phyloP scores from a whole-genome alignment of 2,888 invertebrate genomes.

The Ecliptopera silaceata region DNA sequence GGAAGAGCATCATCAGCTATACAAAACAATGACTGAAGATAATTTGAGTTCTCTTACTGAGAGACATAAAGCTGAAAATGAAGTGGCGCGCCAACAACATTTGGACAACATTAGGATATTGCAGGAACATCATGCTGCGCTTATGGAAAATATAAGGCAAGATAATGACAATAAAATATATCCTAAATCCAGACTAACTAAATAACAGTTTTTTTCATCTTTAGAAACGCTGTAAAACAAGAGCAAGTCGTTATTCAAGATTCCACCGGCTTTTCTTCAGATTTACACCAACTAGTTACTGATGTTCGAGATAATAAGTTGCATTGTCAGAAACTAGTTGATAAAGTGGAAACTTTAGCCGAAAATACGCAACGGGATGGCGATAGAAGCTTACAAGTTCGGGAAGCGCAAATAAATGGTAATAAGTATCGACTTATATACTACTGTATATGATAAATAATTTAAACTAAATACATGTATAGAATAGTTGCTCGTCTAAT shows the following conservation, averaged over 20 bases:
- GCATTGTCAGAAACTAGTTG: constrained; percentile 70
- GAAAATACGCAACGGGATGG: constrained; percentile 69
- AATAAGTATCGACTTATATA: too few species aligned
- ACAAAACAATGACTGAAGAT: constrained; percentile 78
- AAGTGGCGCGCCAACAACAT: constrained; percentile 73
- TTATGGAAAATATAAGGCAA: constrained; percentile 83
- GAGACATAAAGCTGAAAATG: constrained; percentile 69
- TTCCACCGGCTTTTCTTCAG: constrained; percentile 74
- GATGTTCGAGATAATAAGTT: constrained; percentile 75
- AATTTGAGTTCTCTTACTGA: constrained; percentile 74
- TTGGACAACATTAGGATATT: constrained; percentile 68
- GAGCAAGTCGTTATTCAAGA: constrained; percentile 78
- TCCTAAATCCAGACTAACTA: too few species aligned
- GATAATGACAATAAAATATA: constrained; percentile 14
- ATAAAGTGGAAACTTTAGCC: constrained; percentile 71
- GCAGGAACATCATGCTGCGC: constrained; percentile 77
- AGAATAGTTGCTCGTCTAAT: too few species aligned
- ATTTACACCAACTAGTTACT: constrained; percentile 72
- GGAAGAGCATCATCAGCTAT: constrained; percentile 77
- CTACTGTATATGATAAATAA: too few species aligned
- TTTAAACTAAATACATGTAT: too few species aligned
- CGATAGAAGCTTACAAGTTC: constrained; percentile 74
- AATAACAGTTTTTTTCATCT: background rate
- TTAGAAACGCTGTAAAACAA: constrained; percentile 78
- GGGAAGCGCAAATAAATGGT: constrained; percentile 83